Evolutionary conservation across 1,140 invertebrate genomes (phyloP).

Genomic region (Trachymyrmex septentrionalis): DNA sequence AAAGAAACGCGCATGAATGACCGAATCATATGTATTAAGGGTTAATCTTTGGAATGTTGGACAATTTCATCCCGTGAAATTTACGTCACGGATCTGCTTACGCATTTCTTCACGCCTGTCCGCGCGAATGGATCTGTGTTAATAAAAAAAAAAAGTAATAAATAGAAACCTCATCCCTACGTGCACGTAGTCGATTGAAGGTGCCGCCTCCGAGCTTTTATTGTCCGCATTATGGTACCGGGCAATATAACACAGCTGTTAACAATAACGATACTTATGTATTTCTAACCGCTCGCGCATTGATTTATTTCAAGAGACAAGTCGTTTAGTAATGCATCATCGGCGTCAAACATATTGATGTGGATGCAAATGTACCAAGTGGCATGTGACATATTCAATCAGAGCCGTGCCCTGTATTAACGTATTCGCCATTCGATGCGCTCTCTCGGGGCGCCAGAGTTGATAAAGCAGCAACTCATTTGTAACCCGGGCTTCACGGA

Average conservation of each 20-base stretch:
- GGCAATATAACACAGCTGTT: conserved; percentile 43
- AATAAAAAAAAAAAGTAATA: background rate
- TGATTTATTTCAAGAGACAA: conserved; percentile 81
- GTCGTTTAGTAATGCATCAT: conserved; percentile 79
- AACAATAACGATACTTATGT: conserved; percentile 73
- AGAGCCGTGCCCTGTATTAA: conserved; percentile 61
- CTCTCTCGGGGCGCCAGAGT: conserved; percentile 10
- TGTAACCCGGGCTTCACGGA: conserved; percentile 2
- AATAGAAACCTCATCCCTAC: background rate
- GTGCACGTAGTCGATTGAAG: conserved; percentile 24
- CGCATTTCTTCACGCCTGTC: background rate
- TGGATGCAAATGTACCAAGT: conserved; percentile 64
- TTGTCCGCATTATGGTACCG: conserved; percentile 10
- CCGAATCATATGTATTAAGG: too few species aligned
- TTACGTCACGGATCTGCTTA: conserved; percentile 17
- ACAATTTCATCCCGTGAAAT: background rate
- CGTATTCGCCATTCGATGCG: conserved; percentile 47
- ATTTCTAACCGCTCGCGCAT: conserved; percentile 73
- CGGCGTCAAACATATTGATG: conserved; percentile 33
- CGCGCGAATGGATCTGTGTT: background rate
- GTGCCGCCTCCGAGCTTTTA: conserved; percentile 53
- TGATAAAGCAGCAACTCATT: conserved; percentile 41
- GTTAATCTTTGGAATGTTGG: background rate
- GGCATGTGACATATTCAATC: conserved; percentile 78
- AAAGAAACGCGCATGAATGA: too few species aligned